phyloP scores from a whole-genome alignment of 2,888 invertebrate genomes.

The Sarcophaga rosellei region DNA sequence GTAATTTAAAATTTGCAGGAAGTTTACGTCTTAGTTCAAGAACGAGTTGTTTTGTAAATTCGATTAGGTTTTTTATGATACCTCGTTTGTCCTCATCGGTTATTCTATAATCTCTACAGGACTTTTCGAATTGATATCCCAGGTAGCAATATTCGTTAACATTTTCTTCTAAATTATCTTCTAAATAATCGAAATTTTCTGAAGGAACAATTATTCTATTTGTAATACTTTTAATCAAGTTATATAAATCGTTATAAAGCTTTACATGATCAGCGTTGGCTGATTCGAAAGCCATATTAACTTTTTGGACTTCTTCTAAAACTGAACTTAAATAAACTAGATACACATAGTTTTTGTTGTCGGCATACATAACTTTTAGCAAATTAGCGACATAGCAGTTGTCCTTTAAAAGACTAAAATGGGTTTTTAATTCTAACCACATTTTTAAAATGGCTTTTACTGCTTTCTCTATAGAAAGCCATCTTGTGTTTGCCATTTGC shows the following conservation, averaged over 20 bases:
- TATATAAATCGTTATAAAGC: constrained; percentile 30
- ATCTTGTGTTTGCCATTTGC: constrained; percentile 6
- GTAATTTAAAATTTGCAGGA: constrained; percentile 9
- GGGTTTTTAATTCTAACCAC: constrained; percentile 20
- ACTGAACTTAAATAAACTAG: constrained; percentile 24
- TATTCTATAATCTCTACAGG: constrained; percentile 20
- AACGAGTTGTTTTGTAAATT: not conserved
- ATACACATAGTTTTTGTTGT: constrained; percentile 39
- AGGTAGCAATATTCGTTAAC: constrained; percentile 3
- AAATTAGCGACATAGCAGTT: constrained; percentile 12
- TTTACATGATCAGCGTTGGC: constrained; percentile 24
- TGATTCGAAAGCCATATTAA: constrained; percentile 32
- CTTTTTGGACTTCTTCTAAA: constrained; percentile 38
- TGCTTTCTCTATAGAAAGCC: constrained; percentile 19
- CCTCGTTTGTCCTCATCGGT: not conserved
- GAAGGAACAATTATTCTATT: constrained; percentile 27
- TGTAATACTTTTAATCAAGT: constrained; percentile 22
- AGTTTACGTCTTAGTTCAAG: constrained; percentile 7
- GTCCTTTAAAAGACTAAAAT: constrained; percentile 14
- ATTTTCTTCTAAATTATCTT: constrained; percentile 5
- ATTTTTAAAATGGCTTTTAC: constrained; percentile 20
- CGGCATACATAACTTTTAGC: constrained; percentile 19
- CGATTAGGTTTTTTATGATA: too few species aligned
- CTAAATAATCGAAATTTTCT: constrained; percentile 20
- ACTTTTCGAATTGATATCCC: constrained; percentile 11